Evolutionary conservation across 2,113 vertebrate species (phyloP), one percentile per base, ranked within the genome.

Genomic region (Tretioscincus oriximinensis): DNA sequence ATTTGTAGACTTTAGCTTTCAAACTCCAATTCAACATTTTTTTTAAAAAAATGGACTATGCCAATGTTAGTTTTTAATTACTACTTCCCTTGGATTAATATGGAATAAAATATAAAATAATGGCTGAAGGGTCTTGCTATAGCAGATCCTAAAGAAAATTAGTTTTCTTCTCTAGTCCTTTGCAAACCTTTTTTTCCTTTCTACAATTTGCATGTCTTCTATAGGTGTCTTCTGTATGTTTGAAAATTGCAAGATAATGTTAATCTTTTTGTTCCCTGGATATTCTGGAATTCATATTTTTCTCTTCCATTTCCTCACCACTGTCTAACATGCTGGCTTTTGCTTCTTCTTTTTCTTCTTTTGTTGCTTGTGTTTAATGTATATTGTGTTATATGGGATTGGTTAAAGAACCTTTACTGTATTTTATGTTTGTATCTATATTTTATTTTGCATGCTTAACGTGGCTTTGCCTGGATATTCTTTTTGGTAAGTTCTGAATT

Each of bases 401-500:
- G 89, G 94, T 95, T 92, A 87, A 94, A 95, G 95, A 95, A 94
- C 94, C 92, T 88, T 96, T 95, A 96, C 95, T 94, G 95, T 95
- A 96, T 96, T 96, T 96, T 98, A 96, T 97, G 97, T 98, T 98
- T 96, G 95, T 96, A 96, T 96, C 96, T 96, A 95, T 94, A 94
- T 96, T 96, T 96, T 96, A 96, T 97, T 97, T 95, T 99, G 98
- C 98, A 99, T 99, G 98, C 97, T 95, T 98, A 97, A 97, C 98
- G 96, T 98, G 98, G 97, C 98, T 98, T 98, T 98, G 95, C 97
- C 97, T 98, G 98, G 98, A 98, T 97, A 96, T 99, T 97, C 97
- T 98, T 98, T 96, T 98, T 99, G 98, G 98, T 99, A 99, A 99
- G 98, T 99, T 98, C 91, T 92, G 91, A 96, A 93, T 94, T 95